Conservation (phyloP, 1,140 invertebrate genomes). For the Branchinecta lindahli region DNA sequence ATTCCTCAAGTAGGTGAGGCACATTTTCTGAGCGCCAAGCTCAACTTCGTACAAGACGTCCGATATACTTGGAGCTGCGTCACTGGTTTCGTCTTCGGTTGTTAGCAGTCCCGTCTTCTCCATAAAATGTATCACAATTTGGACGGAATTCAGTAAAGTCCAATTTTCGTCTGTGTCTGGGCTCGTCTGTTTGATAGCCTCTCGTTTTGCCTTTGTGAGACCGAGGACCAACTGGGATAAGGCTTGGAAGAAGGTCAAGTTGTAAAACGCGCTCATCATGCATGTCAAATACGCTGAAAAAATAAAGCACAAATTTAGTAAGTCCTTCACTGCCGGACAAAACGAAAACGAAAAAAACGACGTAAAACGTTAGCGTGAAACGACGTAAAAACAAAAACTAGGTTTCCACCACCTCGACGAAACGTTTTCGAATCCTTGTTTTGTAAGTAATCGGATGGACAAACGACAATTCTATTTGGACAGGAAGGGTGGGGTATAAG, state of each 20-base stretch:
- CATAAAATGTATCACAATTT: slow-evolving; percentile 32
- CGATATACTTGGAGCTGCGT: neutral
- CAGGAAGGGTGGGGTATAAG: too few species aligned
- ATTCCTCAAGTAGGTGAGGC: slow-evolving; percentile 66
- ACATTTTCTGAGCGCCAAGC: slow-evolving; percentile 36
- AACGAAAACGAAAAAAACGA: too few species aligned
- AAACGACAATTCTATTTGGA: too few species aligned
- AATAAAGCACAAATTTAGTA: slow-evolving; percentile 6
- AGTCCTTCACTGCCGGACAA: too few species aligned
- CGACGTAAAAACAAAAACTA: too few species aligned
- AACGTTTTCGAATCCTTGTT: too few species aligned
- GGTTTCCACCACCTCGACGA: too few species aligned
- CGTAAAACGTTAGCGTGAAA: too few species aligned
- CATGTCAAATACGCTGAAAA: slow-evolving; percentile 62
- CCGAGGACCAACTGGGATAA: slow-evolving; percentile 44
- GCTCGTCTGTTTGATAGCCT: slow-evolving; percentile 19
- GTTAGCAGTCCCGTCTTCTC: slow-evolving; percentile 26
- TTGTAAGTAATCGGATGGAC: too few species aligned
- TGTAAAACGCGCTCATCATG: slow-evolving; percentile 69
- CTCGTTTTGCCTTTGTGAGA: neutral
- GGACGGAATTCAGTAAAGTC: slow-evolving; percentile 23
- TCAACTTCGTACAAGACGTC: slow-evolving; percentile 46
- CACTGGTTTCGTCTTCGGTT: slow-evolving; percentile 25
- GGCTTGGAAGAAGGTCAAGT: slow-evolving; percentile 74
- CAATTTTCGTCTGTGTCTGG: slow-evolving; percentile 17